These are phyloP conservation scores for Seriola aureovittata DNA, from an alignment of 2,113 vertebrate genomes.

Conservation along the genomic window DNA sequence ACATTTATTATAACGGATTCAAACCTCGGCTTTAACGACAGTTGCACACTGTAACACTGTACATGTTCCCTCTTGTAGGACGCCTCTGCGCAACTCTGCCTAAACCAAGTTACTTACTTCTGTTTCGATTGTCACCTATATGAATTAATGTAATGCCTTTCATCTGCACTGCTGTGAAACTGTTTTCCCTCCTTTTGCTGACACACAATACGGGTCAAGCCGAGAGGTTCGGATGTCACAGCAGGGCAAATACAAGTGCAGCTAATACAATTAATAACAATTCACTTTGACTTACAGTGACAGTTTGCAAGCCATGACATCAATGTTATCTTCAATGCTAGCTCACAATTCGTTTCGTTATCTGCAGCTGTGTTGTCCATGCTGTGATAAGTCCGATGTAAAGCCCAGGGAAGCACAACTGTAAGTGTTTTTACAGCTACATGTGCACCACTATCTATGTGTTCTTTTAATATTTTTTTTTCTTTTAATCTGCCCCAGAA, in stretches of 20 bases:
- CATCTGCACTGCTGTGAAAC: conserved; percentile 17
- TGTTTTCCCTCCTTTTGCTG: not conserved
- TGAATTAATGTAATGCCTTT: not conserved
- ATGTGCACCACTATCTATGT: not conserved
- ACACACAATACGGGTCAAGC: not conserved
- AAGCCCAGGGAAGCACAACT: not conserved
- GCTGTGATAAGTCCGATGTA: not conserved
- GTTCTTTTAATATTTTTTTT: not conserved
- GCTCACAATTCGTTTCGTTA: not conserved
- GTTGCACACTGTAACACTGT: not conserved
- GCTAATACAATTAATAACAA: not conserved
- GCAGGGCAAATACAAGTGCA: not conserved
- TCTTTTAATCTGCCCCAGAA: not conserved
- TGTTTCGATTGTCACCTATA: not conserved
- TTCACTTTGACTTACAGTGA: not conserved
- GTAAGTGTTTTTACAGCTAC: not conserved
- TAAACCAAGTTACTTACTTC: not conserved
- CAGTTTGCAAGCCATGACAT: not conserved
- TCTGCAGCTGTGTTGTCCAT: not conserved
- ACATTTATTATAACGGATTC: not conserved
- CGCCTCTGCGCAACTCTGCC: too few relatives aligned
- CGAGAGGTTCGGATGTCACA: not conserved
- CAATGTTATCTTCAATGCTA: not conserved
- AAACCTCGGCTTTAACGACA: not conserved
- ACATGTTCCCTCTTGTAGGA: not conserved